Evolutionary conservation across 1,140 invertebrate species (phyloP).

Genomic region (Plectus sambesii): DNA sequence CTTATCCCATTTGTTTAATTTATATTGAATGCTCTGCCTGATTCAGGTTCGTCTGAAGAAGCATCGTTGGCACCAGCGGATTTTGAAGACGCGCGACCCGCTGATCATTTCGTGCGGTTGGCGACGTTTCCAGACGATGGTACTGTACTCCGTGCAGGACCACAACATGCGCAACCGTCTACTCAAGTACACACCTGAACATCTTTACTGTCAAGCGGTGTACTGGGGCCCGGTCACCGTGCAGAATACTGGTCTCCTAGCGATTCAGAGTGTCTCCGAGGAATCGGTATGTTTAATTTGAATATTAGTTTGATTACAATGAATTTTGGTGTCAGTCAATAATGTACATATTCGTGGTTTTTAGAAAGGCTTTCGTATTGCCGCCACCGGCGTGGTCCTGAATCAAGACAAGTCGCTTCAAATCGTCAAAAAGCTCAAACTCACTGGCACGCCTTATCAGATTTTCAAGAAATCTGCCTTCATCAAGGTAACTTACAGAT

Average conservation of each 20-base stretch:
- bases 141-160: constrained; percentile 84
- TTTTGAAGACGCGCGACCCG: constrained; percentile 89
- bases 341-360: constrained; percentile 8
- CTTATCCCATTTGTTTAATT: no score
- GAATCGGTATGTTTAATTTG: constrained; percentile 47
- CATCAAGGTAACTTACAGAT: constrained; percentile 62
- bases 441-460: constrained; percentile 78
- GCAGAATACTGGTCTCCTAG: constrained; percentile 82
- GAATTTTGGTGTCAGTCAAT: background rate
- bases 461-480: constrained; percentile 97
- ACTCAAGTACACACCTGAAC: constrained; percentile 93
- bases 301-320: constrained; percentile 10
- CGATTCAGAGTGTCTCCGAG: constrained; percentile 64
- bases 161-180: constrained; percentile 79
- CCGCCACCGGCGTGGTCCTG: constrained; percentile 83
- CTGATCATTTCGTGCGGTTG: constrained; percentile 91
- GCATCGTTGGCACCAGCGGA: constrained; percentile 90
- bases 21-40: no score
- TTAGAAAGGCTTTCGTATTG: constrained; percentile 76
- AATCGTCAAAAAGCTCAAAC: constrained; percentile 92
- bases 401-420: constrained; percentile 83
- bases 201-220: constrained; percentile 83
- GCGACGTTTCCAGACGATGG: constrained; percentile 87
- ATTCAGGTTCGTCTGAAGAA: constrained; percentile 65
- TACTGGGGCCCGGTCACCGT: constrained; percentile 96